Evolutionary conservation across 2,797 vertebrate genomes (phyloP).

Genomic region (Mormyrops boulengeri): DNA sequence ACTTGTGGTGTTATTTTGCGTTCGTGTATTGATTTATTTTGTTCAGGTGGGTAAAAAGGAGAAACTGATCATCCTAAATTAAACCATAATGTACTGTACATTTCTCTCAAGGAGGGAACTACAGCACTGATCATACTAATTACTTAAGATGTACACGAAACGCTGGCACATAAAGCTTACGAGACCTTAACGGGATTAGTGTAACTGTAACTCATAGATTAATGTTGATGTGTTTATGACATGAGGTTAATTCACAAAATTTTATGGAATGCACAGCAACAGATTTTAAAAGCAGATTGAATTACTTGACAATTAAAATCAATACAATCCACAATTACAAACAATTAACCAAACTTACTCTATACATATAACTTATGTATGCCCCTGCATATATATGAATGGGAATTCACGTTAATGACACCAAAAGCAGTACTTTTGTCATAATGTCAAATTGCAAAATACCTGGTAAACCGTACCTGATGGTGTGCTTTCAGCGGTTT

Average conservation of each 20-base stretch:
- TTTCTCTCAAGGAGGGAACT: background rate
- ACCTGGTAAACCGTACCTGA: constrained; percentile 54
- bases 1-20: background rate
- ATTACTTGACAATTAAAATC: background rate
- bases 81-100: background rate
- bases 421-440: background rate
- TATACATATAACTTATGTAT: background rate
- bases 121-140: background rate
- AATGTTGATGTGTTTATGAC: background rate
- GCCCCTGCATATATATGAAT: background rate
- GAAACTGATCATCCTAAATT: background rate
- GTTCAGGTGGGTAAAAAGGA: background rate
- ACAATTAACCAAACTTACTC: background rate
- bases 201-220: background rate
- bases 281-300: background rate
- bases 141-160: background rate
- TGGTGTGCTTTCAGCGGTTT: constrained; percentile 55
- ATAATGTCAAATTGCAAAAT: background rate
- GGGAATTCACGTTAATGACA: background rate
- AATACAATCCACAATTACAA: background rate
- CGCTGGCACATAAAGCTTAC: background rate
- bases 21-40: background rate
- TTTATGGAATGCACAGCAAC: background rate
- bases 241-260: background rate
- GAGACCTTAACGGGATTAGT: background rate